A percentile compares a stretch with the other conserved stretches of the same genome.
These are phyloP conservation scores for Zaprionus kolodkinae DNA, from an alignment of 1,140 invertebrate genomes.

Conservation along the genomic window DNA sequence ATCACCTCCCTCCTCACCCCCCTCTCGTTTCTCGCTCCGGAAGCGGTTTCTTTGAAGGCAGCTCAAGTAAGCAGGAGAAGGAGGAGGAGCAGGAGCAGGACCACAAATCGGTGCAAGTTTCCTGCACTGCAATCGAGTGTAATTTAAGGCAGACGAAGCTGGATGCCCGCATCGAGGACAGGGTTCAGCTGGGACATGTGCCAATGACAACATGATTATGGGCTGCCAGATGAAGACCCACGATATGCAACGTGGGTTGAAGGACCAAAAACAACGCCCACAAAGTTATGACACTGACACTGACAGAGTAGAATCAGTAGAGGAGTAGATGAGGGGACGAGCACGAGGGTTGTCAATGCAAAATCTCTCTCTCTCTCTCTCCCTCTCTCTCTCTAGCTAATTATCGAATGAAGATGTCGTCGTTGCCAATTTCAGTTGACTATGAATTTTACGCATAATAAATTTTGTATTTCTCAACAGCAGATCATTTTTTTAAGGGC, in stretches of 20 bases:
- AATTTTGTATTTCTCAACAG: slow-evolving; percentile 76
- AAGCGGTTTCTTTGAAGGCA: slow-evolving; percentile 18
- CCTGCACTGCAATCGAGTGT: slow-evolving; percentile 21
- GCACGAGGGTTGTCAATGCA: slow-evolving; percentile 45
- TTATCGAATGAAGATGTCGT: slow-evolving; percentile 53
- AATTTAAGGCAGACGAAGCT: slow-evolving; percentile 8
- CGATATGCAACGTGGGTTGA: slow-evolving; percentile 7
- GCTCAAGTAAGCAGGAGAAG: neutral
- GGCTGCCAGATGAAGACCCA: slow-evolving; percentile 52
- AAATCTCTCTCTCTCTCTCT: neutral
- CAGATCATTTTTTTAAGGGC: slow-evolving; percentile 50
- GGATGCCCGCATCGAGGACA: slow-evolving; percentile 17
- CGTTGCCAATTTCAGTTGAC: slow-evolving; percentile 61
- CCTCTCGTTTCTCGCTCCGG: neutral
- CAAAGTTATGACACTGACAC: slow-evolving; percentile 74
- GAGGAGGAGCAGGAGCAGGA: neutral
- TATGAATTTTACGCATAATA: slow-evolving; percentile 72
- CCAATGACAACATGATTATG: slow-evolving; percentile 77
- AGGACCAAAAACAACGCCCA: slow-evolving; percentile 56
- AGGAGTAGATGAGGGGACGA: neutral
- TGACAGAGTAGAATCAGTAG: slow-evolving; percentile 46
- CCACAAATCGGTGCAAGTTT: slow-evolving; percentile 41
- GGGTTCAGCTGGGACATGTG: slow-evolving; percentile 52
- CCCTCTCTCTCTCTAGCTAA: slow-evolving; percentile 38
- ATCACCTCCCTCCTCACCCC: too few species aligned